Conservation (phyloP, 2,113 vertebrate species). For the Furnarius figulus region DNA sequence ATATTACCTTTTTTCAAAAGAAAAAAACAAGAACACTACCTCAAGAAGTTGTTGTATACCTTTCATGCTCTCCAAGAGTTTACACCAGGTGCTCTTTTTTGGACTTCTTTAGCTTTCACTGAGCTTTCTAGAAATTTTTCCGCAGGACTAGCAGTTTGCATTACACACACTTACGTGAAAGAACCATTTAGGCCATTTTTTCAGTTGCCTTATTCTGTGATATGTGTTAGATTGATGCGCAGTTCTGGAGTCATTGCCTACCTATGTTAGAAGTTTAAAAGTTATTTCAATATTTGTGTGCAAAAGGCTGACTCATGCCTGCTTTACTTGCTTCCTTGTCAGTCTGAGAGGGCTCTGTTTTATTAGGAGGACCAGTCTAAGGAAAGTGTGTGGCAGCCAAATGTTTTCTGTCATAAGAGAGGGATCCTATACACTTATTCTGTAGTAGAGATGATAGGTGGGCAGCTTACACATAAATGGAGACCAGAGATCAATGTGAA, state of each 20-base stretch:
- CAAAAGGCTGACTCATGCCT: background rate
- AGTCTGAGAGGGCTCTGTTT: background rate
- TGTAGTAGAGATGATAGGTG: background rate
- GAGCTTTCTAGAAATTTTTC: background rate
- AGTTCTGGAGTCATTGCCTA: background rate
- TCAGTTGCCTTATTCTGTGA: background rate
- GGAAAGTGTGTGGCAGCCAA: background rate
- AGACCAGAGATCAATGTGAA: background rate
- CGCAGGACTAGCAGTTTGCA: background rate
- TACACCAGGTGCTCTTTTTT: background rate
- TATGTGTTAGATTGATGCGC: background rate
- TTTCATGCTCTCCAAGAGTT: background rate
- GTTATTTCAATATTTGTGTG: background rate
- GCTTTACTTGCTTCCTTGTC: background rate
- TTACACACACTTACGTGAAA: background rate
- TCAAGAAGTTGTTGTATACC: background rate
- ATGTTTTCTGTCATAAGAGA: background rate
- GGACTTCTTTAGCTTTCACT: background rate
- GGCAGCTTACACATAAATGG: background rate
- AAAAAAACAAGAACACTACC: background rate
- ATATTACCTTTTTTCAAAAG: background rate
- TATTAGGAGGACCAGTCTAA: background rate
- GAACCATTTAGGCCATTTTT: background rate
- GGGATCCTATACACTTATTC: background rate
- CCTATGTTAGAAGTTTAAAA: background rate